Percentiles rank a stretch among this genome's conserved stretches.
Conservation (phyloP, 2,797 vertebrate species). For the Atherinosoma microstoma region DNA sequence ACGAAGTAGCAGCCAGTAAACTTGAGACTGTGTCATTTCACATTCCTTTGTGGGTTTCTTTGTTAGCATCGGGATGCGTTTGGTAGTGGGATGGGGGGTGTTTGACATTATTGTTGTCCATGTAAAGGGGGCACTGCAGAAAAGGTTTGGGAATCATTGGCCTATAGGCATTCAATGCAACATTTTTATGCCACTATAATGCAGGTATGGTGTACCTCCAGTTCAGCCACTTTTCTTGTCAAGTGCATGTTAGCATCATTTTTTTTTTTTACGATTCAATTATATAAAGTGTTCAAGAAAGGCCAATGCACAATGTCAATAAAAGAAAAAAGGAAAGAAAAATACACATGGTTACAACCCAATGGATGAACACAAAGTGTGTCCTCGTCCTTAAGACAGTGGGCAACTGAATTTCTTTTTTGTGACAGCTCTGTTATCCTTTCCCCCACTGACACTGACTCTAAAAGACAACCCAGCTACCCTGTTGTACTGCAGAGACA, state of each 20-base stretch:
- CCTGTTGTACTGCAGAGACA: constrained; percentile 44
- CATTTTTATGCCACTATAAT: too few relatives aligned
- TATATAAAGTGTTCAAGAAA: constrained; percentile 19
- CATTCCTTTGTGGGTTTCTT: too few relatives aligned
- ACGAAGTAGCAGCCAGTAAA: too few relatives aligned
- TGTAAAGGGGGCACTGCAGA: too few relatives aligned
- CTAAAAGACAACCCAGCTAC: constrained; percentile 54
- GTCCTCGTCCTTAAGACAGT: constrained; percentile 55
- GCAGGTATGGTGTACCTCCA: not conserved
- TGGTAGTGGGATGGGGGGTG: too few relatives aligned
- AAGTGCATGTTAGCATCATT: not conserved
- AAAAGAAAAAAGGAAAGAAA: constrained; percentile 24
- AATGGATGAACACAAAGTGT: constrained; percentile 52
- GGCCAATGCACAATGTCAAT: constrained; percentile 35
- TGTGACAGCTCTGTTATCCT: constrained; percentile 57
- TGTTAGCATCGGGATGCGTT: too few relatives aligned
- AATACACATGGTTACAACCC: constrained; percentile 36
- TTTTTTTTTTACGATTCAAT: not conserved
- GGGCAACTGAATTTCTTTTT: constrained; percentile 44
- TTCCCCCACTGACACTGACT: constrained; percentile 44
- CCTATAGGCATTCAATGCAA: too few relatives aligned
- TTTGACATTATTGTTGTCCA: too few relatives aligned
- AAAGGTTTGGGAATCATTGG: too few relatives aligned
- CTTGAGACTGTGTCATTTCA: too few relatives aligned
- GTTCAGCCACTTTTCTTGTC: not conserved